A percentile compares a stretch with the other conserved stretches of the same genome.
phyloP scores from a whole-genome alignment of 2,888 invertebrate genomes.

The Eristalis intricaria region DNA sequence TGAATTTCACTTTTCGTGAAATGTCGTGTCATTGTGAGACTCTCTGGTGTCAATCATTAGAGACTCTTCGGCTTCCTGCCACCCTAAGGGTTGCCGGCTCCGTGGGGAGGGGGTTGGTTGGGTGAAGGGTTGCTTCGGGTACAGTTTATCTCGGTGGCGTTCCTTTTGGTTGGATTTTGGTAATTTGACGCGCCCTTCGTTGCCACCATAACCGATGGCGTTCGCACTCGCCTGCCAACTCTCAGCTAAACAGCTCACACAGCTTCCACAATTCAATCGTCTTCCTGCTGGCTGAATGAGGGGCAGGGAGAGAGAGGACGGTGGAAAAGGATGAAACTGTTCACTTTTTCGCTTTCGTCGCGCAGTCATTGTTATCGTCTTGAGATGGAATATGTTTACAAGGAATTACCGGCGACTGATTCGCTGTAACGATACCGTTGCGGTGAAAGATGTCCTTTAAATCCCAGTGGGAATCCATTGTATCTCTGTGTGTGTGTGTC shows the following conservation, averaged over 20 bases:
- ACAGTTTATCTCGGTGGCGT: slow-evolving; percentile 51
- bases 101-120: no score
- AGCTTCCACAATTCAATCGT: slow-evolving; percentile 57
- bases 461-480: slow-evolving; percentile 12
- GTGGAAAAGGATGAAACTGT: slow-evolving; percentile 10
- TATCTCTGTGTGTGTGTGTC: not conserved
- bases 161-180: slow-evolving; percentile 58
- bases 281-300: not conserved
- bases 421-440: slow-evolving; percentile 57
- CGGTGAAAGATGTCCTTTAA: slow-evolving; percentile 13
- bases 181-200: slow-evolving; percentile 66
- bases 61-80: slow-evolving; percentile 59
- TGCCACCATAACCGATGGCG: slow-evolving; percentile 60
- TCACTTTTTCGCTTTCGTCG: slow-evolving; percentile 51
- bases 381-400: slow-evolving; percentile 68
- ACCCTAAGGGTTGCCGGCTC: slow-evolving; percentile 30
- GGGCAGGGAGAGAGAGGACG: not conserved
- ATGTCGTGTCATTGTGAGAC: slow-evolving; percentile 60
- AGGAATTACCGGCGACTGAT: slow-evolving; percentile 64
- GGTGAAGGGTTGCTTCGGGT: slow-evolving; percentile 52
- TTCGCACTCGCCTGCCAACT: slow-evolving; percentile 20
- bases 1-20: slow-evolving; percentile 64
- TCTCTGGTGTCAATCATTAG: slow-evolving; percentile 69
- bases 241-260: slow-evolving; percentile 40
- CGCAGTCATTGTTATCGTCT: slow-evolving; percentile 55